These are phyloP conservation scores for Heteromormyrus szaboi DNA, from an alignment of 2,797 vertebrate genomes.

Conservation along the genomic window DNA sequence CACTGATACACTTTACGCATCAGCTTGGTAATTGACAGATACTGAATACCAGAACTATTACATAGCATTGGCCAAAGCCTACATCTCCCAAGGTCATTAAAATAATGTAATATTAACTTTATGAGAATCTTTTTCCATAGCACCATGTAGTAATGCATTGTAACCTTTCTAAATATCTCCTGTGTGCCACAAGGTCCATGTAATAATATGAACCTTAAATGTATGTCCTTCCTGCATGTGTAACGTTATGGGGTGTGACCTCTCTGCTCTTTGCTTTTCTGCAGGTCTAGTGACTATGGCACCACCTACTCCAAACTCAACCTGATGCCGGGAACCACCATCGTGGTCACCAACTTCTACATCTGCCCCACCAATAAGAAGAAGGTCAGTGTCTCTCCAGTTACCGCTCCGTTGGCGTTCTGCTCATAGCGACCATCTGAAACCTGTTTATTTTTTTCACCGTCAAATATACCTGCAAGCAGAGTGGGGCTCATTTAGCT, in stretches of 20 bases:
- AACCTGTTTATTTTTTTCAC: not conserved
- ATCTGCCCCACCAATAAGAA: constrained; percentile 95
- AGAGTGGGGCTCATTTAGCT: not conserved
- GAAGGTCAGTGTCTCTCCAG: constrained; percentile 65
- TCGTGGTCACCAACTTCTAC: constrained; percentile 92
- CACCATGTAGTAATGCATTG: not conserved
- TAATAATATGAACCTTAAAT: not conserved
- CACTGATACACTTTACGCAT: not conserved
- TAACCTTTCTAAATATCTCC: not conserved
- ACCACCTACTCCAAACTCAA: constrained; percentile 89
- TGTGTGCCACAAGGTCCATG: not conserved
- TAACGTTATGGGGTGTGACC: not conserved
- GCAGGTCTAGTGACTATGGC: constrained; percentile 89
- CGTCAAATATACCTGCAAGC: not conserved
- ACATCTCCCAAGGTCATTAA: not conserved
- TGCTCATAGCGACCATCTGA: not conserved
- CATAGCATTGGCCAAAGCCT: not conserved
- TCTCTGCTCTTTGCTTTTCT: constrained; percentile 9
- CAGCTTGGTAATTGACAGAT: not conserved
- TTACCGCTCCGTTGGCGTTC: not conserved
- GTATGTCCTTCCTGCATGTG: not conserved
- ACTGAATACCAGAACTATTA: not conserved
- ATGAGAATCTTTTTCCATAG: not conserved
- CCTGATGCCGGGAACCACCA: constrained; percentile 81
- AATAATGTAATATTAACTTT: not conserved